Percentiles rank a stretch among this genome's conserved stretches.
Conservation (phyloP, 2,113 vertebrate species). For the Petroica traversi region DNA sequence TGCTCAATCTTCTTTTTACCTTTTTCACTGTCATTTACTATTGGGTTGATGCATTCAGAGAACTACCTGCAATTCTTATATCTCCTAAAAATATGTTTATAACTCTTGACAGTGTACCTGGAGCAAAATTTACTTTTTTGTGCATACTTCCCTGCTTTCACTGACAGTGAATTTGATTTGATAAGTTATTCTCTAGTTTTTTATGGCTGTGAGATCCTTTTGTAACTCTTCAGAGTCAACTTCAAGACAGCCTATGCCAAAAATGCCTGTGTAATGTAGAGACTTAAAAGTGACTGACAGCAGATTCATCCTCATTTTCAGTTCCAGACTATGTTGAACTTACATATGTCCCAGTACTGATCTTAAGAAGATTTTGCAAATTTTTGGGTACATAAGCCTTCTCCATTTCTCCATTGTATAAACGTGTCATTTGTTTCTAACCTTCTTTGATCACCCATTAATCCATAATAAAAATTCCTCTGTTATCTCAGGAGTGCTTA, state of each 20-base stretch:
- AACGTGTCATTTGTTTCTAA: not conserved
- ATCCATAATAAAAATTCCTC: constrained; percentile 4
- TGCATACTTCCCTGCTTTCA: not conserved
- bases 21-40: not conserved
- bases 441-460: constrained; percentile 29
- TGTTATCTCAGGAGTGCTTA: not conserved
- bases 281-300: not conserved
- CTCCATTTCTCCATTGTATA: not conserved
- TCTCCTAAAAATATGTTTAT: not conserved
- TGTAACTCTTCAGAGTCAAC: not conserved
- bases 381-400: not conserved
- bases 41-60: not conserved
- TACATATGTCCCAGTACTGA: not conserved
- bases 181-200: not conserved
- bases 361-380: constrained; percentile 42
- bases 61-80: not conserved
- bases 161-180: not conserved
- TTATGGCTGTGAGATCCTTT: not conserved
- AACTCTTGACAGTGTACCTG: not conserved
- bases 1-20: not conserved
- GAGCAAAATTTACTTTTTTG: not conserved
- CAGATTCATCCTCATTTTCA: not conserved
- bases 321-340: not conserved
- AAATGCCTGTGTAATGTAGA: not conserved
- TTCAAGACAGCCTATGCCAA: not conserved